These are phyloP conservation scores for Rhizomys pruinosus DNA, from an alignment of 2,113 vertebrate genomes.

Conservation along the genomic window DNA sequence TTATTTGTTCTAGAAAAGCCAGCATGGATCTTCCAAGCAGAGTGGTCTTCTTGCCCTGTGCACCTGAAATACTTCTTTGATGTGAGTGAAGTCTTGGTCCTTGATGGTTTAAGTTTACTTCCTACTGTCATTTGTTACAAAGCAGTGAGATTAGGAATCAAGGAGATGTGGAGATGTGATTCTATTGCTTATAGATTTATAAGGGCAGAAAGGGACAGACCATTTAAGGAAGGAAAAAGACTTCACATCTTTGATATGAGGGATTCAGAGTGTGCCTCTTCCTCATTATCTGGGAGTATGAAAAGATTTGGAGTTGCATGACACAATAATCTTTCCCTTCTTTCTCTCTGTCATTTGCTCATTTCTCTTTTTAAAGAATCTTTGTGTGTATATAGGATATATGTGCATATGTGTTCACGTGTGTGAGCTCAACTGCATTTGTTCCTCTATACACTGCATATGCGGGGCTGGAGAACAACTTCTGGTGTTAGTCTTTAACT, in stretches of 20 bases:
- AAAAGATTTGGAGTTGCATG: background rate
- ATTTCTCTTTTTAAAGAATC: background rate
- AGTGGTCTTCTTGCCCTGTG: background rate
- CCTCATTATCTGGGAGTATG: conserved; percentile 18
- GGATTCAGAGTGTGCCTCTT: background rate
- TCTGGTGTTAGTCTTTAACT: background rate
- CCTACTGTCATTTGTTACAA: background rate
- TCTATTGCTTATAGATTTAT: background rate
- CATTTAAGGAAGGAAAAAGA: background rate
- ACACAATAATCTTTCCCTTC: background rate
- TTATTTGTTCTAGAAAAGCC: background rate
- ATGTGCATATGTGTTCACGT: background rate
- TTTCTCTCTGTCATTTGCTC: background rate
- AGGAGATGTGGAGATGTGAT: background rate
- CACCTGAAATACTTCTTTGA: background rate
- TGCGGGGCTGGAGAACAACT: background rate
- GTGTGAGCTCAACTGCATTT: background rate
- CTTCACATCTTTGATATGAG: background rate
- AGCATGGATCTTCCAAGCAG: background rate
- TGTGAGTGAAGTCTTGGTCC: background rate
- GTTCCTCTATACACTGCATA: background rate
- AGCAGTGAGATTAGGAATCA: background rate
- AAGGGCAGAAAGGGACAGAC: background rate
- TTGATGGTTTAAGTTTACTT: background rate
- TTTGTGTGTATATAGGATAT: background rate